These are phyloP conservation scores for Dipus sagitta DNA, from an alignment of 2,797 vertebrate species.

Conservation along the genomic window DNA sequence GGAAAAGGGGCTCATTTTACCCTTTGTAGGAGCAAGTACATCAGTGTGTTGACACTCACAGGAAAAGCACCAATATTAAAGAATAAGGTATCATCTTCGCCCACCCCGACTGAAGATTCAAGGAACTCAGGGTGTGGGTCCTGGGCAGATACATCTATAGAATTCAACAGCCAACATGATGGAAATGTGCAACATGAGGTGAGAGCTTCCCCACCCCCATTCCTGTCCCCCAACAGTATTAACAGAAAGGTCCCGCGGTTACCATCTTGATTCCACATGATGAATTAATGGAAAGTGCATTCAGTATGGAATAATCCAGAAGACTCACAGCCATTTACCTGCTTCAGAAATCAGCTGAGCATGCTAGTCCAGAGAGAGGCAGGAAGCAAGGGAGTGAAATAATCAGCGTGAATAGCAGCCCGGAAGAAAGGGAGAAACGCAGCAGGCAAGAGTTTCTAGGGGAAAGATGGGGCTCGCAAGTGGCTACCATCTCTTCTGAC, in stretches of 20 bases:
- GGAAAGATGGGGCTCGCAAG: neutral
- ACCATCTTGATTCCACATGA: slow-evolving; percentile 65
- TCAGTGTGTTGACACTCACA: neutral
- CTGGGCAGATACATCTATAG: slow-evolving; percentile 59
- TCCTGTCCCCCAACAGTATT: slow-evolving; percentile 58
- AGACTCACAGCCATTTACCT: slow-evolving; percentile 83
- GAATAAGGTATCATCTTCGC: slow-evolving; percentile 67
- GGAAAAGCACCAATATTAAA: slow-evolving; percentile 47
- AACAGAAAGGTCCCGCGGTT: slow-evolving; percentile 49
- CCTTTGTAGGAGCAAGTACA: slow-evolving; percentile 64
- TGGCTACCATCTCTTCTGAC: neutral
- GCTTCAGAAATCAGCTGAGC: slow-evolving; percentile 82
- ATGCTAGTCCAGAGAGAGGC: slow-evolving; percentile 74
- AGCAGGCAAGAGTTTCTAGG: neutral
- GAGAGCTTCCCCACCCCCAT: slow-evolving; percentile 9
- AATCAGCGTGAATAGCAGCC: slow-evolving; percentile 67
- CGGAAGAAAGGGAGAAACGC: slow-evolving; percentile 30
- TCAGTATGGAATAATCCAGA: slow-evolving; percentile 56
- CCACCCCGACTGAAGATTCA: slow-evolving; percentile 58
- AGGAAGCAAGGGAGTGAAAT: slow-evolving; percentile 79
- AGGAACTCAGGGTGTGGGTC: slow-evolving; percentile 38
- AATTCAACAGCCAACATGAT: slow-evolving; percentile 78
- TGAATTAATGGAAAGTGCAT: slow-evolving; percentile 63
- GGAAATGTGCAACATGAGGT: slow-evolving; percentile 53
- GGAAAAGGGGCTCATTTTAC: slow-evolving; percentile 85